Conservation (phyloP, 2,888 invertebrate species). For the Platycheirus rosarum region DNA sequence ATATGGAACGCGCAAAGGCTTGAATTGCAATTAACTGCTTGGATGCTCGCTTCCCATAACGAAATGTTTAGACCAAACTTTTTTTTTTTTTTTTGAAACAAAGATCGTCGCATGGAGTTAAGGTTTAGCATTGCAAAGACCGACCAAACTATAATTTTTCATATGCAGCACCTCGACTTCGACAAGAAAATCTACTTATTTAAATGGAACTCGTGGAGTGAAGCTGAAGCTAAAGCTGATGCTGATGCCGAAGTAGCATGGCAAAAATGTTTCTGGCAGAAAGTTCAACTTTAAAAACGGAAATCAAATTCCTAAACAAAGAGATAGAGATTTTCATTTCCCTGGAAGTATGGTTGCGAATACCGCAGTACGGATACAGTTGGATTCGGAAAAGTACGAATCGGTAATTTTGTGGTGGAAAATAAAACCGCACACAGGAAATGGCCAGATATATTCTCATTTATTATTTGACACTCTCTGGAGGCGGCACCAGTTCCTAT, state of each 20-base stretch:
- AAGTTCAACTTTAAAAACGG: constrained; percentile 30
- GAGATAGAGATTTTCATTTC: constrained; percentile 52
- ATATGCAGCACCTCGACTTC: constrained; percentile 38
- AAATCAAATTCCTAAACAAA: constrained; percentile 57
- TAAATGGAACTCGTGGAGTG: constrained; percentile 11
- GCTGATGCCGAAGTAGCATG: neutral
- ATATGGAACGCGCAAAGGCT: constrained; percentile 18
- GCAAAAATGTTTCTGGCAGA: constrained; percentile 12
- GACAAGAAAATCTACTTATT: constrained; percentile 4
- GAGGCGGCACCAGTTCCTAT: constrained; percentile 6
- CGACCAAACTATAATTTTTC: constrained; percentile 48
- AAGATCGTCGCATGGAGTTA: constrained; percentile 62
- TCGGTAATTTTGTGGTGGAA: constrained; percentile 36
- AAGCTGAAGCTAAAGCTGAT: neutral
- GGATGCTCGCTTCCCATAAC: constrained; percentile 65
- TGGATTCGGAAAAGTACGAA: constrained; percentile 28
- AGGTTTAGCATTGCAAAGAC: constrained; percentile 10
- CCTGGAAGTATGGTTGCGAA: neutral
- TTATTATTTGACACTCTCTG: constrained; percentile 67
- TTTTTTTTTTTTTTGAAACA: constrained; percentile 18
- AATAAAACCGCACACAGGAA: constrained; percentile 35
- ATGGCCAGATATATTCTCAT: constrained; percentile 60
- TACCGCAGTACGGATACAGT: constrained; percentile 1
- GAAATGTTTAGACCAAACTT: constrained; percentile 42
- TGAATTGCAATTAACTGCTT: constrained; percentile 57